Percentiles rank a stretch among this genome's conserved stretches.
Conservation (phyloP, 2,888 invertebrate species). For the Stenodera caucasica region DNA sequence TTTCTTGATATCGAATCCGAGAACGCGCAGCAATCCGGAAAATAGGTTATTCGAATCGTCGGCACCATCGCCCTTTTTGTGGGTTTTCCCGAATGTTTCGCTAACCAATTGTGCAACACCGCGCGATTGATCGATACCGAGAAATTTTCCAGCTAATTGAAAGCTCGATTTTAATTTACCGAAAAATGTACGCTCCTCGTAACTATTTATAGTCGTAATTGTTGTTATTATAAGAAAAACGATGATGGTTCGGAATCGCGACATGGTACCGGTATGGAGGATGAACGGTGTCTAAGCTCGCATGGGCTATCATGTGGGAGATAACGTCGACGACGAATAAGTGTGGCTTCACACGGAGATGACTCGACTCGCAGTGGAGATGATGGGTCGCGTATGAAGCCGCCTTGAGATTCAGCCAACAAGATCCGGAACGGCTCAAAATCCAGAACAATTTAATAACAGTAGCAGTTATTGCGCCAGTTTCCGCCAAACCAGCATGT, state of each 20-base stretch:
- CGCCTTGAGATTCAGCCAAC: not conserved
- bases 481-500: constrained; percentile 2
- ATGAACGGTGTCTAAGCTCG: constrained; percentile 23
- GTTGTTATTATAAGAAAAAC: not conserved
- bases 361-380: no score
- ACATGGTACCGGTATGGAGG: constrained; percentile 17
- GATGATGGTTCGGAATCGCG: not conserved
- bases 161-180: constrained; percentile 58
- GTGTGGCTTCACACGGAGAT: not conserved
- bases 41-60: constrained; percentile 52
- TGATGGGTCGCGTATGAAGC: no score
- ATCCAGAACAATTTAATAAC: not conserved
- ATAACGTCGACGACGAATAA: not conserved
- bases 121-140: constrained; percentile 57
- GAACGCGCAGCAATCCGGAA: constrained; percentile 65
- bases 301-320: constrained; percentile 23
- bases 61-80: constrained; percentile 38
- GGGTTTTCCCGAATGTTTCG: constrained; percentile 56
- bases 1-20: constrained; percentile 76
- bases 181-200: constrained; percentile 37
- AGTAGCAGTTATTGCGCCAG: not conserved
- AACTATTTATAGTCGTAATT: constrained; percentile 1
- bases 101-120: constrained; percentile 66
- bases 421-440: not conserved
- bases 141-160: constrained; percentile 57